Evolutionary conservation across 2,888 invertebrate species (phyloP).

Genomic region (Leptothorax acervorum): DNA sequence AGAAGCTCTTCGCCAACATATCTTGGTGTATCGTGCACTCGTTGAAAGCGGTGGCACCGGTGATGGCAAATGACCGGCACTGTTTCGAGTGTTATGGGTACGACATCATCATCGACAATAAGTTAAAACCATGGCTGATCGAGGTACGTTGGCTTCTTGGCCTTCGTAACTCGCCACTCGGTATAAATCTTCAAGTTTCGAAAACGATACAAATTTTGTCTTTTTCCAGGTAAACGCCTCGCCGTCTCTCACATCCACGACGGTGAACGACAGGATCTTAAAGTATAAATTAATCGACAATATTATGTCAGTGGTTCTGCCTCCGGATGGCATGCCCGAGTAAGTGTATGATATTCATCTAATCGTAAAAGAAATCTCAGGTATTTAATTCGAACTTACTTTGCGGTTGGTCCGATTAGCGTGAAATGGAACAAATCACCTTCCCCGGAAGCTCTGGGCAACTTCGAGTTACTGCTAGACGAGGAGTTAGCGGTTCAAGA

Average conservation of each 20-base stretch:
- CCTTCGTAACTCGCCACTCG: neutral
- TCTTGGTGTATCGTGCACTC: slow-evolving; percentile 97
- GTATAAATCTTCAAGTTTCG: neutral
- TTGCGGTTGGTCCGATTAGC: slow-evolving; percentile 81
- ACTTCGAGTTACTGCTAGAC: slow-evolving; percentile 94
- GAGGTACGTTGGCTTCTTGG: slow-evolving; percentile 73
- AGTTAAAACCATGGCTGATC: slow-evolving; percentile 92
- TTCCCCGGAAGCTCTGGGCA: slow-evolving; percentile 90
- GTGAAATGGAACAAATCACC: slow-evolving; percentile 95
- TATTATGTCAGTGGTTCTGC: slow-evolving; percentile 95
- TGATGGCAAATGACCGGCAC: slow-evolving; percentile 97
- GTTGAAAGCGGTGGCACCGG: slow-evolving; percentile 95
- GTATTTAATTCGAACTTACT: neutral
- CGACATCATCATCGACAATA: slow-evolving; percentile 98
- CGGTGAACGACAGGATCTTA: slow-evolving; percentile 96
- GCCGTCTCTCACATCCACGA: slow-evolving; percentile 97
- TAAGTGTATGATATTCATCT: slow-evolving; percentile 83
- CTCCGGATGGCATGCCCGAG: slow-evolving; percentile 96
- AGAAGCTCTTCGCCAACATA: slow-evolving; percentile 95
- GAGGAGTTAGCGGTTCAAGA: slow-evolving; percentile 92
- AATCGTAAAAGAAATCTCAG: neutral
- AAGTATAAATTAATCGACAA: slow-evolving; percentile 98
- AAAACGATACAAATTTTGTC: slow-evolving; percentile 9
- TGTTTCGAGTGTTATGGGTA: slow-evolving; percentile 98
- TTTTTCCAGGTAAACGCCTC: slow-evolving; percentile 94